Conservation (phyloP, 1,140 invertebrate genomes). For the Plectrocnemia conspersa region DNA sequence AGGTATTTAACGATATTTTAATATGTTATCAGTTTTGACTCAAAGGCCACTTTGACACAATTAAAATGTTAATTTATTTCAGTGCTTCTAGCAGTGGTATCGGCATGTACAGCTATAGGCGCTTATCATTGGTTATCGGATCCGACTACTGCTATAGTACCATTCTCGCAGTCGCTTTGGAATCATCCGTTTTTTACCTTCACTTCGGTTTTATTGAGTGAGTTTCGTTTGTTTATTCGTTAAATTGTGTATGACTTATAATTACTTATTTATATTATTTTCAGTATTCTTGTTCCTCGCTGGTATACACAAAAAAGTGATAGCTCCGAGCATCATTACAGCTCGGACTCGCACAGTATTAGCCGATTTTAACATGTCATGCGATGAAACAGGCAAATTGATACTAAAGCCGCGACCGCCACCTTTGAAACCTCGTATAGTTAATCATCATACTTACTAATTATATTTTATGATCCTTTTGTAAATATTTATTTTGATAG, state of each 20-base stretch:
- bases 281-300: slow-evolving; percentile 80
- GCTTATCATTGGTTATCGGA: slow-evolving; percentile 94
- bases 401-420: slow-evolving; percentile 81
- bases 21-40: neutral
- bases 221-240: slow-evolving; percentile 26
- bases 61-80: slow-evolving; percentile 43
- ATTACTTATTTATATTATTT: slow-evolving; percentile 41
- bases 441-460: too few relatives aligned
- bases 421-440: too few relatives aligned
- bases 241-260: slow-evolving; percentile 11
- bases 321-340: slow-evolving; percentile 94
- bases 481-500: too few relatives aligned
- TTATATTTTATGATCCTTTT: too few relatives aligned
- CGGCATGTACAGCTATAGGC: slow-evolving; percentile 83
- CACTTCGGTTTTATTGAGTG: slow-evolving; percentile 77
- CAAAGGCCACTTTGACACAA: too few relatives aligned
- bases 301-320: slow-evolving; percentile 92
- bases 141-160: slow-evolving; percentile 79
- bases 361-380: slow-evolving; percentile 96
- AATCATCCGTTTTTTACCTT: slow-evolving; percentile 97
- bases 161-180: slow-evolving; percentile 83
- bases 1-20: slow-evolving; percentile 55
- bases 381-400: slow-evolving; percentile 91
- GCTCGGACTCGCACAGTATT: slow-evolving; percentile 82
- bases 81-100: slow-evolving; percentile 81